A percentile compares a stretch with the other conserved stretches of the same genome.
phyloP scores from a whole-genome alignment of 2,797 vertebrate genomes.

The Lithobates pipiens region DNA sequence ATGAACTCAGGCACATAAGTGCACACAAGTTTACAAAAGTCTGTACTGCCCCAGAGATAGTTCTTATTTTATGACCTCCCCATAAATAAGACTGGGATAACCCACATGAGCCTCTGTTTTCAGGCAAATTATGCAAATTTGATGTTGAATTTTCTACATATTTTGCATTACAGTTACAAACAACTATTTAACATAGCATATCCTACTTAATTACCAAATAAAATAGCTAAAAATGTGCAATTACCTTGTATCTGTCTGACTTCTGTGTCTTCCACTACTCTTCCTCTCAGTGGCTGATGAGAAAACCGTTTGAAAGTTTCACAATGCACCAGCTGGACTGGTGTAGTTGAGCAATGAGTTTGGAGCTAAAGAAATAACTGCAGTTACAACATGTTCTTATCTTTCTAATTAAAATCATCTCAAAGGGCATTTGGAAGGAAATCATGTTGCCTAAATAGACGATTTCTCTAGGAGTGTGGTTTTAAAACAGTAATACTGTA shows the following conservation, averaged over 20 bases:
- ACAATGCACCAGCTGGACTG: conserved; percentile 47
- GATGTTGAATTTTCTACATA: neutral
- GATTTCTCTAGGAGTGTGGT: neutral
- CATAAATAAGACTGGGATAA: no score
- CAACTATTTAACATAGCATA: conserved; percentile 24
- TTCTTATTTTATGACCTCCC: no score
- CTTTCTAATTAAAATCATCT: conserved; percentile 52
- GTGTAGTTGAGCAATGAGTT: conserved; percentile 46
- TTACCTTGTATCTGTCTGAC: conserved; percentile 53
- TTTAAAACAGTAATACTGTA: conserved; percentile 2
- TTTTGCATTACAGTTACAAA: neutral
- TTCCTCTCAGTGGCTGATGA: conserved; percentile 31
- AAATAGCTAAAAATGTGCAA: conserved; percentile 26
- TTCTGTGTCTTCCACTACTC: conserved; percentile 2
- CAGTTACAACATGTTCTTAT: conserved; percentile 57
- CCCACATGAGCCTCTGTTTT: no score
- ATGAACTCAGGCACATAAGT: no score
- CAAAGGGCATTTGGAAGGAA: conserved; percentile 59
- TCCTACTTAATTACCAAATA: neutral
- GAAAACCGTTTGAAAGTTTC: conserved; percentile 51
- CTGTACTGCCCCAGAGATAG: no score
- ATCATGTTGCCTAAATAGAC: conserved; percentile 29
- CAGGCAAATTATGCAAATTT: neutral
- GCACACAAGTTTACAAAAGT: no score
- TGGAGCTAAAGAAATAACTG: conserved; percentile 51